Evolutionary conservation across 2,113 vertebrate species (phyloP), one percentile per base, ranked within the genome.

Genomic region (Microcebus tavaratra): DNA sequence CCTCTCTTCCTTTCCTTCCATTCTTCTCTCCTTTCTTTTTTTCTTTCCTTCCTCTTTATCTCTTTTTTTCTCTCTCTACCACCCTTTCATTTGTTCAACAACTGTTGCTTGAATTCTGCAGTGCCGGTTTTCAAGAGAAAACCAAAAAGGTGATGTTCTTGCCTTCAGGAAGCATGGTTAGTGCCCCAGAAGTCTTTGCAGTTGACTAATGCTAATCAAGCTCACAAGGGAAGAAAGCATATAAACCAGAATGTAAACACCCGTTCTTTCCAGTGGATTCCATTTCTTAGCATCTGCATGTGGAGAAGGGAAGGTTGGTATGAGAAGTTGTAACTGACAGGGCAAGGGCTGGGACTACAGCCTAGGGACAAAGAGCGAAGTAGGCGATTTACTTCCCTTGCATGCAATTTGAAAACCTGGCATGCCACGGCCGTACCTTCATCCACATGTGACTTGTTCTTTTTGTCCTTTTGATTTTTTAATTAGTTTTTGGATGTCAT

Each of bases 111-210:
- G 68, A 59, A 55, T 68, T 84, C 63, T 83, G 6, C 5, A 91
- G 55, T 59, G 48, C 17, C 42, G 18, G 18, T 57, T 96, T 88
- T 91, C 83, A 90, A 59, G 31, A 72, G 20, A 91, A 96, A 70
- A 96, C 25, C 25, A 75, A 15, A 73, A 86, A 81, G 68, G 3
- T 48, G 29, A 70, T 85, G 4, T 55, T 88, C 20, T 55, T 92
- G 21, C 27, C 68, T 83, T 57, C 15, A 31, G 55, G 20, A 45
- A 88, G 17, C 67, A 65, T 91, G 63, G 48, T 63, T 23, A 65
- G 2, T 80, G 48, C 48, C 27, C 36, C 67, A 65, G 21, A 84
- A 48, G 88, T 94, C 79, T 96, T 93, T 84, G 61, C 20, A 50
- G 11, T 76, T 34, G 25, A 42, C 34, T 39, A 57, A 79, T 36